Conservation (phyloP, 2,888 invertebrate species). For the Lycocerus yunnanus region DNA sequence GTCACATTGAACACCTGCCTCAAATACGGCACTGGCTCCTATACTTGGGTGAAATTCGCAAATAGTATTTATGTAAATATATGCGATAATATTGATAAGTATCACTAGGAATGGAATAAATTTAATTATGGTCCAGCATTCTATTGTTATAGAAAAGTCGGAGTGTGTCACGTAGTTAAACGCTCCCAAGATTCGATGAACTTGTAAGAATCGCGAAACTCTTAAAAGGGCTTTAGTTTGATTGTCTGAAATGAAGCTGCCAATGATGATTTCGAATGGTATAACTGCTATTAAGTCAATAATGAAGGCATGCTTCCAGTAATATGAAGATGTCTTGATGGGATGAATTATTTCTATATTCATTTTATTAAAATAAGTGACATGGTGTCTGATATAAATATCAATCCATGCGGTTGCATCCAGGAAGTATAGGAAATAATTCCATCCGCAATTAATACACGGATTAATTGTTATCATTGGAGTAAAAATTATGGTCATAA, state of each 20-base stretch:
- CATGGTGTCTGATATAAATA: conserved; percentile 39
- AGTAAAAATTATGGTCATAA: conserved; percentile 25
- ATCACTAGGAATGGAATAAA: conserved; percentile 22
- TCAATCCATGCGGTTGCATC: conserved; percentile 36
- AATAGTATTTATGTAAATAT: conserved; percentile 8
- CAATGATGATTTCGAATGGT: conserved; percentile 33
- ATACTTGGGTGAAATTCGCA: conserved; percentile 13
- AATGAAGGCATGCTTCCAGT: conserved; percentile 38
- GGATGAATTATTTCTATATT: conserved; percentile 40
- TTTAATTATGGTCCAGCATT: conserved; percentile 6
- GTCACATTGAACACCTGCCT: neutral
- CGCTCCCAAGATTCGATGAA: conserved; percentile 28
- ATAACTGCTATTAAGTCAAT: conserved; percentile 36
- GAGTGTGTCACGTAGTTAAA: neutral
- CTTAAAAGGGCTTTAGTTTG: conserved; percentile 8
- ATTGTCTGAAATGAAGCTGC: neutral
- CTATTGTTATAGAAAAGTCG: neutral
- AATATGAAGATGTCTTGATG: conserved; percentile 35
- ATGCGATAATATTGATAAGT: conserved; percentile 12
- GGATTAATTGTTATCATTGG: conserved; percentile 20
- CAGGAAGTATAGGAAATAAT: conserved; percentile 28
- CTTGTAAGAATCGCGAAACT: conserved; percentile 31
- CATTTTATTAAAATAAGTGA: conserved; percentile 36
- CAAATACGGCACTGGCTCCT: neutral
- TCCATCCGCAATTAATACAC: conserved; percentile 2